Evolutionary conservation across 2,113 vertebrate genomes (phyloP).

Genomic region (Cyanoderma ruficeps): DNA sequence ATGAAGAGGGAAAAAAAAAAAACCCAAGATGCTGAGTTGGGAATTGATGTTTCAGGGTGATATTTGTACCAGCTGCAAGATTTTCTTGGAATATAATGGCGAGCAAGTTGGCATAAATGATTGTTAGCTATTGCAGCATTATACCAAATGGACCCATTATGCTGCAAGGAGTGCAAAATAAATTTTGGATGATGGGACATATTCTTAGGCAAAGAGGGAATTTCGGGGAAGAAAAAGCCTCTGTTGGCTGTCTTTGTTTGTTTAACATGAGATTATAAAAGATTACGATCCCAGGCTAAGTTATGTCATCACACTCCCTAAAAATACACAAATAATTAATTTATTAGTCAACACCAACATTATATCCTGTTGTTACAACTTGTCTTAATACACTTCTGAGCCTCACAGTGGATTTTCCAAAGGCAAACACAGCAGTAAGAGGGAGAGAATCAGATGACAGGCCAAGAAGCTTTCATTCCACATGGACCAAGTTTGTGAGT

Average conservation of each 20-base stretch:
- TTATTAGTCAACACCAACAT: background rate
- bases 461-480: background rate
- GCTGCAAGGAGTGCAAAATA: slow-evolving; percentile 30
- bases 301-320: background rate
- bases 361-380: background rate
- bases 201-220: slow-evolving; percentile 9
- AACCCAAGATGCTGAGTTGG: background rate
- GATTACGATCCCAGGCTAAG: background rate
- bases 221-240: background rate
- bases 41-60: background rate
- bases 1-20: background rate
- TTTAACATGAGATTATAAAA: slow-evolving; percentile 5
- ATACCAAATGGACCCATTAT: slow-evolving; percentile 32
- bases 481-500: background rate
- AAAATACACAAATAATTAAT: background rate
- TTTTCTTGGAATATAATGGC: slow-evolving; percentile 22
- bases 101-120: slow-evolving; percentile 13
- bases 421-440: background rate
- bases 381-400: background rate
- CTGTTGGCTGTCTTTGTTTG: background rate
- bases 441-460: background rate
- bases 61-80: background rate
- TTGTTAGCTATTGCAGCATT: slow-evolving; percentile 2
- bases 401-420: background rate
- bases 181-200: slow-evolving; percentile 30